phyloP scores from a whole-genome alignment of 1,140 invertebrate genomes.

The Piezodorus guildinii region DNA sequence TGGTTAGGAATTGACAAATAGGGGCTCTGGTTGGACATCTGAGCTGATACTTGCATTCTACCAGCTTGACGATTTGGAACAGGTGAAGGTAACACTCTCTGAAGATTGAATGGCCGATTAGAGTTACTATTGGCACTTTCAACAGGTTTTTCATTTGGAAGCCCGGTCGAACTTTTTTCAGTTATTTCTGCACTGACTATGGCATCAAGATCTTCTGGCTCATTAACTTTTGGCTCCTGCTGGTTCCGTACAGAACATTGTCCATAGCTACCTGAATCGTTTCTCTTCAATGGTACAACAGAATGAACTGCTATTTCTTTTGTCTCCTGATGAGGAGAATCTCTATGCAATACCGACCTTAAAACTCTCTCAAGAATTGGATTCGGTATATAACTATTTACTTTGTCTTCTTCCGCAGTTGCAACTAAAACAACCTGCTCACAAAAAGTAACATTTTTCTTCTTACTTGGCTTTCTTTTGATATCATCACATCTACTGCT shows the following conservation, averaged over 20 bases:
- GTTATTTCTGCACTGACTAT: background rate
- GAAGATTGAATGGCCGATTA: background rate
- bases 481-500: constrained; percentile 23
- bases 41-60: constrained; percentile 11
- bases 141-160: background rate
- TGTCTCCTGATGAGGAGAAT: constrained; percentile 25
- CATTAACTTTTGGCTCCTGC: background rate
- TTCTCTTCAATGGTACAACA: constrained; percentile 31
- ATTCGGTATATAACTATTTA: constrained; percentile 81
- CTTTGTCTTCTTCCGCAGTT: constrained; percentile 80
- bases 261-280: constrained; percentile 28
- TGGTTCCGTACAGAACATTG: constrained; percentile 21
- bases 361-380: constrained; percentile 78
- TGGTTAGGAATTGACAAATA: background rate
- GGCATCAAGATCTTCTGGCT: constrained; percentile 9
- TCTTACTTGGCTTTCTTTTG: constrained; percentile 48
- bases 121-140: constrained; percentile 1
- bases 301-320: constrained; percentile 29
- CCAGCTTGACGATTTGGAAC: constrained; percentile 15
- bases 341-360: constrained; percentile 62
- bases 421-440: constrained; percentile 85
- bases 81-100: constrained; percentile 20
- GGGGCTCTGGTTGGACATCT: background rate
- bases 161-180: background rate
- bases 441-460: constrained; percentile 88